phyloP scores from a whole-genome alignment of 2,113 vertebrate genomes.

The Otolemur garnettii region DNA sequence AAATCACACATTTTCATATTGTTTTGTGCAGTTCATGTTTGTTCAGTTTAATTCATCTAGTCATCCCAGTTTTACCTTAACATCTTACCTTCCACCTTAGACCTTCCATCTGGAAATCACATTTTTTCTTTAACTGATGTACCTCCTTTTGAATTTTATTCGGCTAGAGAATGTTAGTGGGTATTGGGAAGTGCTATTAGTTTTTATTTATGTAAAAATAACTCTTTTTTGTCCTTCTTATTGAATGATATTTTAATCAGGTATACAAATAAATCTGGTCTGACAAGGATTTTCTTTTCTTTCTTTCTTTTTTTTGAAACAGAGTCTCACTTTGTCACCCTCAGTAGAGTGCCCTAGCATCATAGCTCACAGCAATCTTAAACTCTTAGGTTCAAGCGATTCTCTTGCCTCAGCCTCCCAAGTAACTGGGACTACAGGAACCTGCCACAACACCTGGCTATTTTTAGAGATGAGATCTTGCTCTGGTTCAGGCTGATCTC shows the following conservation, averaged over 20 bases:
- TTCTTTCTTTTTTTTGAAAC: too few relatives aligned
- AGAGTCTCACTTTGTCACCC: too few relatives aligned
- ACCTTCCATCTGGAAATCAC: background rate
- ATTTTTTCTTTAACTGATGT: background rate
- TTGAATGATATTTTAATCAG: background rate
- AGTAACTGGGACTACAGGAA: too few relatives aligned
- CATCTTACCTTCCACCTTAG: background rate
- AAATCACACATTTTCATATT: background rate
- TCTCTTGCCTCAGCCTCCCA: too few relatives aligned
- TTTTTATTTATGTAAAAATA: constrained; percentile 36
- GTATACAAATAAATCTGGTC: background rate
- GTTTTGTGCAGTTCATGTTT: background rate
- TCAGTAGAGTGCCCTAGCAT: too few relatives aligned
- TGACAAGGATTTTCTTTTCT: background rate
- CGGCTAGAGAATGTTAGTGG: background rate
- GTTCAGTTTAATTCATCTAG: background rate
- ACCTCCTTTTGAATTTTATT: background rate
- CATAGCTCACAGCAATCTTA: too few relatives aligned
- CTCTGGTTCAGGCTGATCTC: too few relatives aligned
- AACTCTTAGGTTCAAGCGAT: too few relatives aligned
- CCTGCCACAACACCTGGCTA: too few relatives aligned
- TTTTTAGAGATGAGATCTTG: too few relatives aligned
- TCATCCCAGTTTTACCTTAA: background rate
- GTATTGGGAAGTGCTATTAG: background rate
- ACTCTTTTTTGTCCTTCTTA: background rate